Evolutionary conservation across 2,113 vertebrate species (phyloP), one percentile per base, ranked within the genome.

Genomic region (Excalfactoria chinensis): DNA sequence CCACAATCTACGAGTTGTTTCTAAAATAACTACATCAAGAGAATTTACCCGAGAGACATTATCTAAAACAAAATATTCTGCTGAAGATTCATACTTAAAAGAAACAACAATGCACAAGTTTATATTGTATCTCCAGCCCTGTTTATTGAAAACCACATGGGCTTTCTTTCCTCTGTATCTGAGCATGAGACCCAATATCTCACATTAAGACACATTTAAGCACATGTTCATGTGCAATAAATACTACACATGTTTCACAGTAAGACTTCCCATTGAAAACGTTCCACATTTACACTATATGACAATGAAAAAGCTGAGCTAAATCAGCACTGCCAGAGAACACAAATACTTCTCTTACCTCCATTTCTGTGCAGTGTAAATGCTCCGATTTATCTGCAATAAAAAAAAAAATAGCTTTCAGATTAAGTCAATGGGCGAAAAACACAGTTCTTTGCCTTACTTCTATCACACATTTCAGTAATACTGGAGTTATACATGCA

Each of bases 291-390:
- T 70, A 58, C 21, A 11, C 3, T n/a, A 0, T 9, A 72, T 71
- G 20, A 28, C 48, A 73, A 87, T 23, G 22, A 58, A 59, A 82
- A 55, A 56, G 32, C 55, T 43, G 9, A 87, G 55, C 12, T 86
- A 63, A 84, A 71, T n/a, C 44, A 88, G 28, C 23, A 58, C 6
- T 25, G 59, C 55, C 16, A 72, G 13, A 78, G 13, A 70, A 71
- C 5, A 84, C 26, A 90, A 64, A 41, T 34, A 82, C 53, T 95
- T 92, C 21, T 97, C 98, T 98, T 97, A 99, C 99, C 99, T 99
- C 98, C 94, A 98, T 97, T 97, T 98, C 98, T 95, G 98, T 98
- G 97, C 98, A 98, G 46, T 93, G 96, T 51, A 97, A 96, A 89
- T 7, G 94, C 90, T 86, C 96, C 23, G 95, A 95, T 98, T 98